These are phyloP conservation scores for Keiferia lycopersicella DNA, from an alignment of 2,888 invertebrate genomes.

Conservation along the genomic window DNA sequence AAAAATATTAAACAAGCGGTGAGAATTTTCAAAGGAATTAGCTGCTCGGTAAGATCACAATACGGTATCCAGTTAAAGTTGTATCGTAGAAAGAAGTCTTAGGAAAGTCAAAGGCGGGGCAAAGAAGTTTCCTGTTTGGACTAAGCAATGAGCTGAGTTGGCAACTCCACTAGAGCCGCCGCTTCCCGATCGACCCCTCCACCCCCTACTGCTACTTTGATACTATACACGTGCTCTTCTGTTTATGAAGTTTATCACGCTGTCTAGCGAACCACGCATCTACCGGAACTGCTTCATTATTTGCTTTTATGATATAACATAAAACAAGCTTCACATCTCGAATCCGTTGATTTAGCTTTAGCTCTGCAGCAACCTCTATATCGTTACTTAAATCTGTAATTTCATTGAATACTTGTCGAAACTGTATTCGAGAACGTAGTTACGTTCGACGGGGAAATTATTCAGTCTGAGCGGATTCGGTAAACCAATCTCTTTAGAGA, in stretches of 20 bases:
- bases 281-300: neutral
- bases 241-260: conserved; percentile 18
- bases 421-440: neutral
- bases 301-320: neutral
- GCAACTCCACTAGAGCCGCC: conserved; percentile 22
- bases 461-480: conserved; percentile 20
- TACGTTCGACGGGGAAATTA: conserved; percentile 15
- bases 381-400: neutral
- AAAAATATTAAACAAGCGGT: conserved; percentile 13
- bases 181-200: conserved; percentile 21
- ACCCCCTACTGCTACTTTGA: conserved; percentile 10
- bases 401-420: neutral
- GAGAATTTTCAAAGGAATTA: conserved; percentile 7
- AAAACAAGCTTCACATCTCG: neutral
- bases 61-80: conserved; percentile 22
- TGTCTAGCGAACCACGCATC: neutral
- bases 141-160: conserved; percentile 28
- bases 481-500: conserved; percentile 19
- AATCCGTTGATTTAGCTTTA: neutral
- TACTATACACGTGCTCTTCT: conserved; percentile 17
- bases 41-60: conserved; percentile 15
- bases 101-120: conserved; percentile 27
- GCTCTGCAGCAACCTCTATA: neutral
- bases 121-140: conserved; percentile 29
- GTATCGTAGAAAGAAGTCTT: conserved; percentile 28